A percentile compares a stretch with the other conserved stretches of the same genome.
phyloP scores from a whole-genome alignment of 2,113 vertebrate species.

The Actenoides lindsayi region DNA sequence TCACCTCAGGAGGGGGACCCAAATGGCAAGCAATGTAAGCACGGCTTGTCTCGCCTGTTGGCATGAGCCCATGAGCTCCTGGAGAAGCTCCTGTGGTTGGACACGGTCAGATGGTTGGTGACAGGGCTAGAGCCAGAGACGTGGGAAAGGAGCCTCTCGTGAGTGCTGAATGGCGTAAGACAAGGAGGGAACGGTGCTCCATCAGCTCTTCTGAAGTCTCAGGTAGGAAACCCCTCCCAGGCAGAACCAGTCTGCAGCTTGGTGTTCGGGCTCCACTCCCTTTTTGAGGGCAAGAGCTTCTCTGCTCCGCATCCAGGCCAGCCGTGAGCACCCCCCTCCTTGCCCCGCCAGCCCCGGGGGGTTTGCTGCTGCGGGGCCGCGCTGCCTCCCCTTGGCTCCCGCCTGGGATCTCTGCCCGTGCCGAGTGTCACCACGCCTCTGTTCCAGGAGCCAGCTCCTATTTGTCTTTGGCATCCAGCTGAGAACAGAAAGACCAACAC shows the following conservation, averaged over 20 bases:
- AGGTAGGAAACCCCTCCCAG: not conserved
- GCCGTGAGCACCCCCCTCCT: not conserved
- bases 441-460: not conserved
- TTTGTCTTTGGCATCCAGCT: slow-evolving; percentile 49
- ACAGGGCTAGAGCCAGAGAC: not conserved
- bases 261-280: not conserved
- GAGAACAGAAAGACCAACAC: not conserved
- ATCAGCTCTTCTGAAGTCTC: not conserved
- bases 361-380: not conserved
- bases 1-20: not conserved
- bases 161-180: not conserved
- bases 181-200: not conserved
- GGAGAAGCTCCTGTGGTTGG: not conserved
- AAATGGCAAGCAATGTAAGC: not conserved
- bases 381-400: not conserved
- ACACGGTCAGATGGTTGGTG: not conserved
- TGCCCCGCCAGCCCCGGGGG: no score
- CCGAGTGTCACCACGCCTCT: not conserved
- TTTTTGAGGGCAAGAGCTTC: not conserved
- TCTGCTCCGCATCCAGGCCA: not conserved
- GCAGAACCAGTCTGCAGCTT: not conserved
- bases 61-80: not conserved
- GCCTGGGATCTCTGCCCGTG: not conserved
- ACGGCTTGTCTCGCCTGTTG: not conserved
- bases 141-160: not conserved